Base-by-base conservation (phyloP, 2,888 invertebrate species). In the Sphinx pinastri region DNA sequence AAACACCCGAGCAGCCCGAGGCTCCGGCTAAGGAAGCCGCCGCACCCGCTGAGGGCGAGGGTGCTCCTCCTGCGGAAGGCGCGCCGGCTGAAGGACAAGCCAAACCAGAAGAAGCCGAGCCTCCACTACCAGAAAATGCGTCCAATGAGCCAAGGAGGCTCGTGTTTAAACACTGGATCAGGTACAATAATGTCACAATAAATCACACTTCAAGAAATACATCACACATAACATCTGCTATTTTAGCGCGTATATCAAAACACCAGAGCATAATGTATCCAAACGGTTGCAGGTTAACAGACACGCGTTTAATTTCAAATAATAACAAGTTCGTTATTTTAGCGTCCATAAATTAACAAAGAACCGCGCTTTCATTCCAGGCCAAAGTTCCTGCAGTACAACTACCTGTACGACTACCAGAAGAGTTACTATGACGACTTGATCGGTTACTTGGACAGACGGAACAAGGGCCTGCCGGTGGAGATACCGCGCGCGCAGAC, bases 401-500 rank as follows among this genome's bases (percentile, higher is more conserved):
- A 95, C 84, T 98, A 97, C 88, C 94, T 97, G 88, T 97, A 96
- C 92, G 96, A 97, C 88, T 98, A 98, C 93, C 96, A 96, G 91
- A 95, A 96, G 89, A 97, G 97, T 91, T 98, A 98, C 88, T 98
- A 98, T 90, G 96, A 97, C 85, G 97, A 98, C 85, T 96, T 97
- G 73, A 97, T 98, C 88, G 96, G 96, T 70, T 98, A 96, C 91
- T 89, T 98, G 90, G 96, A 98, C 88, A 95, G 96, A 84, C 95
- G 97, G 79, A 95, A 96, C 88, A 94, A 94, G 76, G 98, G 98
- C 0, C 83, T 95, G 68, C 91, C 87, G 1, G 95, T 96, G 67
- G 97, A 97, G 78, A 94, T 95, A 72, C 98, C 98, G 1, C 94
- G 96, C 70, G 96, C 98, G 16, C 97, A 98, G 90, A 97, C 97